Evolutionary conservation across 1,140 invertebrate genomes (phyloP).

Genomic region (Aporrectodea caliginosa): DNA sequence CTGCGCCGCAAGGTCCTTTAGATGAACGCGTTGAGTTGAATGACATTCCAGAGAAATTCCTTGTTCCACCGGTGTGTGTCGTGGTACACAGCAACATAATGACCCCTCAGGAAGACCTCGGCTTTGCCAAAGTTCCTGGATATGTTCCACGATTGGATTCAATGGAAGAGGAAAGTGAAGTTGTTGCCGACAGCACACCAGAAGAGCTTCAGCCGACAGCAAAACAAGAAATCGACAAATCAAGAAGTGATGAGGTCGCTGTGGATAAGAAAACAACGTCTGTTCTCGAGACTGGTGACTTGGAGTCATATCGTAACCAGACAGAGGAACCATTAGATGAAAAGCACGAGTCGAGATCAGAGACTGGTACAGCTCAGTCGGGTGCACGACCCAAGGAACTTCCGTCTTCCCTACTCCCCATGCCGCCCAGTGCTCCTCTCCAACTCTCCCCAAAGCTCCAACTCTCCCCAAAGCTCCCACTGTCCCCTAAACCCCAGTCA

Average conservation of each 20-base stretch:
- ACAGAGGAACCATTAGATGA: too few species aligned
- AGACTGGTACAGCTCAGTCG: neutral
- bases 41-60: constrained; percentile 27
- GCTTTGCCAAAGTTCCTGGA: constrained; percentile 27
- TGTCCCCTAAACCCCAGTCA: neutral
- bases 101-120: constrained; percentile 36
- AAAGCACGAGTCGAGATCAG: too few species aligned
- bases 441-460: too few species aligned
- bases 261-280: neutral
- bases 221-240: neutral
- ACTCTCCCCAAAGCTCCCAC: too few species aligned
- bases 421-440: too few species aligned
- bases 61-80: neutral
- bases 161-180: neutral
- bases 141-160: constrained; percentile 10
- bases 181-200: neutral
- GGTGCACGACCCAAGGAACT: constrained; percentile 43
- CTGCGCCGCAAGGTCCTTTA: too few species aligned
- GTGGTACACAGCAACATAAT: neutral
- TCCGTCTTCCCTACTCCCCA: too few species aligned
- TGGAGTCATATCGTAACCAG: too few species aligned
- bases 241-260: neutral
- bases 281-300: neutral
- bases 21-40: too few species aligned
- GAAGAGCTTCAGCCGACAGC: neutral